phyloP scores from a whole-genome alignment of 1,140 invertebrate species.

The Drosophila repletoides region DNA sequence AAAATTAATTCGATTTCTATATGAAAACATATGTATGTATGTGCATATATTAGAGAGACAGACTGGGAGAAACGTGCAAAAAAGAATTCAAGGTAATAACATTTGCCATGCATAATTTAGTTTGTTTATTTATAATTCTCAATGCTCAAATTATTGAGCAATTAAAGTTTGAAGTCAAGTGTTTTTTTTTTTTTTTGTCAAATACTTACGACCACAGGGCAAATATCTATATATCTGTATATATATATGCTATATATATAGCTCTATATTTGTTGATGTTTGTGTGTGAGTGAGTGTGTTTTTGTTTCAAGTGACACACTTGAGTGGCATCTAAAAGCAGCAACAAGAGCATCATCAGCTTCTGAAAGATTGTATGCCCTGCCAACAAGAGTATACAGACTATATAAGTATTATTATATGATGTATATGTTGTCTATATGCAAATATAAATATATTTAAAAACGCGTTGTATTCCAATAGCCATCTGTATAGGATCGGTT shows the following conservation, averaged over 20 bases:
- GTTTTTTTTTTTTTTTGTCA: too few species aligned
- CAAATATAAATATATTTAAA: background rate
- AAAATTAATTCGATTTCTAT: too few species aligned
- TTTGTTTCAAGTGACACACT: slow-evolving; percentile 63
- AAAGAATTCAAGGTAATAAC: slow-evolving; percentile 44
- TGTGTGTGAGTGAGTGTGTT: slow-evolving; percentile 11
- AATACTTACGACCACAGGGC: background rate
- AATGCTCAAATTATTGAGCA: slow-evolving; percentile 31
- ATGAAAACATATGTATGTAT: background rate
- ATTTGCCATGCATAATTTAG: slow-evolving; percentile 35
- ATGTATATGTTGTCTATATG: too few species aligned
- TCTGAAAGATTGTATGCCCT: background rate
- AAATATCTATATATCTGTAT: slow-evolving; percentile 8
- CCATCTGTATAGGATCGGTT: slow-evolving; percentile 3
- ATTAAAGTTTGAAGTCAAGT: slow-evolving; percentile 57
- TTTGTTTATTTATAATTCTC: slow-evolving; percentile 30
- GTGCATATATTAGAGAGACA: background rate
- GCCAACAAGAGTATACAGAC: background rate
- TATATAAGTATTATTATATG: too few species aligned
- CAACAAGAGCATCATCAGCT: slow-evolving; percentile 5
- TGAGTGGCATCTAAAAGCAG: slow-evolving; percentile 48
- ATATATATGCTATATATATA: slow-evolving; percentile 1
- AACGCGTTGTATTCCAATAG: background rate
- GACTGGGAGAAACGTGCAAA: slow-evolving; percentile 9
- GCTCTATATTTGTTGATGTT: slow-evolving; percentile 12